Conservation (phyloP, 2,113 vertebrate genomes). For the Varanus salvator region DNA sequence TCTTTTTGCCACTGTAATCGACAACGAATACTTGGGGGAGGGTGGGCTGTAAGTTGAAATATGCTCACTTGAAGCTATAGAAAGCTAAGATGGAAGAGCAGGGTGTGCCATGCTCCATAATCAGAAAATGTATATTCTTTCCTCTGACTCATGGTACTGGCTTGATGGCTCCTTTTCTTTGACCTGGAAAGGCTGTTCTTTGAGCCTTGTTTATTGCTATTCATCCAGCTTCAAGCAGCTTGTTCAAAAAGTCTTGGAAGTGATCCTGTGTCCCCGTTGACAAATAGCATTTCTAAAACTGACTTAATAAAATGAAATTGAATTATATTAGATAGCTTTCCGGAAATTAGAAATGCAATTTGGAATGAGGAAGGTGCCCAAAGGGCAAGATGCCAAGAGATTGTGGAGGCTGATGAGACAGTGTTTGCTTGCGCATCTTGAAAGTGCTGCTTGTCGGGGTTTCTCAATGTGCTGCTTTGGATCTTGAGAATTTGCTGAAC, state of each 20-base stretch:
- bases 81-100: neutral
- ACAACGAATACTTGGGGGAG: neutral
- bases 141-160: neutral
- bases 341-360: conserved; percentile 49
- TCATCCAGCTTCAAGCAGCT: neutral
- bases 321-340: conserved; percentile 64
- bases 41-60: neutral
- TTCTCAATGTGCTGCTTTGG: neutral
- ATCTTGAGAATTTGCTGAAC: neutral
- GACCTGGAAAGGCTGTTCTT: neutral
- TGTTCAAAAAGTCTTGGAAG: conserved; percentile 48
- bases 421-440: conserved; percentile 2
- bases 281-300: conserved; percentile 61
- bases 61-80: neutral
- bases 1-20: neutral
- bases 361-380: conserved; percentile 58
- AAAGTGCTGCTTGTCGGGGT: neutral
- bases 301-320: conserved; percentile 50
- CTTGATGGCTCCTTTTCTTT: neutral
- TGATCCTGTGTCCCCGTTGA: conserved; percentile 55
- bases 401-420: conserved; percentile 45
- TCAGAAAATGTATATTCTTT: neutral
- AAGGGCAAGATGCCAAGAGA: conserved; percentile 39
- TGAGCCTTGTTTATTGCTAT: neutral
- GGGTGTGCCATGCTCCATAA: neutral